These are phyloP conservation scores for Ciconia maguari DNA, from an alignment of 2,113 vertebrate genomes.

Conservation along the genomic window DNA sequence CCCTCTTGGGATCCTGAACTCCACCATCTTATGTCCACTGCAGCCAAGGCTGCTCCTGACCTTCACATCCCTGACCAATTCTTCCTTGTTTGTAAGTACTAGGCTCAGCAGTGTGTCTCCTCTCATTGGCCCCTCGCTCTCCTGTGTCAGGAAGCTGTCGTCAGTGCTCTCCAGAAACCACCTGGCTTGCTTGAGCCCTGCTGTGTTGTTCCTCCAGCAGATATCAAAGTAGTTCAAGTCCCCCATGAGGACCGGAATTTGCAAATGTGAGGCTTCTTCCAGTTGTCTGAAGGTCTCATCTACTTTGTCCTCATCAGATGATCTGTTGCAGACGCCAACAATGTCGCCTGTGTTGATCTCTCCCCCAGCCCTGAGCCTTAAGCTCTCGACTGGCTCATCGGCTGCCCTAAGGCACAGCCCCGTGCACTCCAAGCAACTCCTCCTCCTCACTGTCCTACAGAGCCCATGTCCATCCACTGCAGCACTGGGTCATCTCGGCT, in stretches of 20 bases:
- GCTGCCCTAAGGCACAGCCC: neutral
- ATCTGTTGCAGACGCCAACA: neutral
- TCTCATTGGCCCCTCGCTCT: neutral
- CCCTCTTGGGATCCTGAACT: neutral
- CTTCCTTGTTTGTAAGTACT: neutral
- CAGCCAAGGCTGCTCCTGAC: neutral
- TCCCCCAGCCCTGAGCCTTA: neutral
- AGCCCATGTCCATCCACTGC: fast-evolving
- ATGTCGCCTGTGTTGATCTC: neutral
- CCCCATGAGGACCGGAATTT: neutral
- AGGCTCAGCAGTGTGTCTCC: neutral
- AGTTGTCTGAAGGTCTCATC: neutral
- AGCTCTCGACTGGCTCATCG: fast-evolving
- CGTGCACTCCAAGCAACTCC: fast-evolving
- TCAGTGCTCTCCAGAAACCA: neutral
- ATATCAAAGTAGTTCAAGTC: neutral
- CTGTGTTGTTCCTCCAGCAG: neutral
- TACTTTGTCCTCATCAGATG: neutral
- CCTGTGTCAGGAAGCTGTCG: neutral
- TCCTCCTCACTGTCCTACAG: neutral
- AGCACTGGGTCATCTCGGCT: neutral
- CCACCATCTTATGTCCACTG: neutral
- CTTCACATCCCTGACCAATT: neutral
- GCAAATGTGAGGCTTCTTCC: fast-evolving
- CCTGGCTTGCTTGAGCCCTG: neutral